Base-by-base conservation (phyloP, 2,797 vertebrate genomes). In the Gephyroberyx darwinii region DNA sequence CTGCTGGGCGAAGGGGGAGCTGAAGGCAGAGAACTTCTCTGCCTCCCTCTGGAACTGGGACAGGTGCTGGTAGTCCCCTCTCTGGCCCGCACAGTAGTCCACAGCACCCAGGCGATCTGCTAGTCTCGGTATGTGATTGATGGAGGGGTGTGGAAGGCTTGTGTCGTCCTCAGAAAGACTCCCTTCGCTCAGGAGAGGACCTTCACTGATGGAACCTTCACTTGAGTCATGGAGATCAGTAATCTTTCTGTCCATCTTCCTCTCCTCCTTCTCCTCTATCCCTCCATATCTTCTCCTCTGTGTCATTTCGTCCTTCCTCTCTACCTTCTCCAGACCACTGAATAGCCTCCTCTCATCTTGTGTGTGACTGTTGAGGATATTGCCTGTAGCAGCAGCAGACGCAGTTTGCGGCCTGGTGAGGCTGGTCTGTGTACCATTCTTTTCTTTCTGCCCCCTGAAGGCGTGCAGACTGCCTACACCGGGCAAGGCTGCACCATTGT, bases 141-240 rank as follows among this genome's bases (percentile, higher is more conserved):
- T 69, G 52, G 64, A 88, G 30, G 58, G 80, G 60, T 68, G 90
- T 9, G 93, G 93, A 9, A 94, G 94, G 74, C 91, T 95, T 51
- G 87, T 68, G 0, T 96, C 95, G 55, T 93, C 95, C 63, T 97
- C 96, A 88, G 95, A 96, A 35, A 96, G 87, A 89, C 93, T 95
- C n/a, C 89, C 95, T 2, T 99, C 97, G 72, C 96, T 98, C 72
- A 95, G 84, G 92, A 98, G 89, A 35, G 94, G 95, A 6, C 96
- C 97, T 84, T 99, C 96, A 0, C 97, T 99, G 86, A 98, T 95
- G 60, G 97, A 97, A 56, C 94, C 94, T 0, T 86, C 93, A 77
- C 96, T 99, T 55, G 94, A 96, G 82, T 94, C 88, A 0, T 82
- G 89, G 51, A 56, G n/a, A 68, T 80, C 75, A 22, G 68, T 61